Evolutionary conservation across 2,113 vertebrate species (phyloP).

Genomic region (Phaethon lepturus): DNA sequence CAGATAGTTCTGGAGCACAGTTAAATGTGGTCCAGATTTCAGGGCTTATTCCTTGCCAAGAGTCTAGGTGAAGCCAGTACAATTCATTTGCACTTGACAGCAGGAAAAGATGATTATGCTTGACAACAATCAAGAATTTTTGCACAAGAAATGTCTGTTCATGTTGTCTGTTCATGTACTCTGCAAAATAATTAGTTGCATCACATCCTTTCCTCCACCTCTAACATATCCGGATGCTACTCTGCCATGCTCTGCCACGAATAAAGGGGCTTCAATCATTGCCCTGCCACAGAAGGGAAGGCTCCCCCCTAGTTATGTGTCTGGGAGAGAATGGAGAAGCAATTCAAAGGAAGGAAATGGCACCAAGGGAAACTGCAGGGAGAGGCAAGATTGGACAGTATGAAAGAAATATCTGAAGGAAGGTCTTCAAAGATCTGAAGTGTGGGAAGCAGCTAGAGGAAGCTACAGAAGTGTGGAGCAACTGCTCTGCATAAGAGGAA

Average conservation of each 20-base stretch:
- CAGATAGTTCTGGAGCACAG: background rate
- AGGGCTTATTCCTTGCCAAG: background rate
- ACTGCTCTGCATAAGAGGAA: background rate
- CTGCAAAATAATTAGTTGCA: background rate
- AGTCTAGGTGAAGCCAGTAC: conserved; percentile 7
- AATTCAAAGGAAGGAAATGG: background rate
- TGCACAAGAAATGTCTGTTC: background rate
- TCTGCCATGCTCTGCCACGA: background rate
- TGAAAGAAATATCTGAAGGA: background rate
- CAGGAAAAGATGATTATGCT: background rate
- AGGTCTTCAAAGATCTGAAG: background rate
- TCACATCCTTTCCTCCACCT: background rate
- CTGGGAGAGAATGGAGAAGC: background rate
- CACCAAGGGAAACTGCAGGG: background rate
- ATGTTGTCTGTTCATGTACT: background rate
- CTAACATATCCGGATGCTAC: background rate
- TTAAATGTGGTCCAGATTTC: background rate
- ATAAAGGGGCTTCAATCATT: background rate
- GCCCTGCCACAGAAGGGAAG: background rate
- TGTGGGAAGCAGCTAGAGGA: background rate
- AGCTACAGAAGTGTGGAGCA: background rate
- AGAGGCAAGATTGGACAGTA: background rate
- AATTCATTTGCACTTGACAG: background rate
- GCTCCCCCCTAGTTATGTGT: background rate
- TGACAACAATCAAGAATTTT: background rate